Base-by-base conservation (phyloP, 2,888 invertebrate genomes). In the Zhuqinia jingwanae region DNA sequence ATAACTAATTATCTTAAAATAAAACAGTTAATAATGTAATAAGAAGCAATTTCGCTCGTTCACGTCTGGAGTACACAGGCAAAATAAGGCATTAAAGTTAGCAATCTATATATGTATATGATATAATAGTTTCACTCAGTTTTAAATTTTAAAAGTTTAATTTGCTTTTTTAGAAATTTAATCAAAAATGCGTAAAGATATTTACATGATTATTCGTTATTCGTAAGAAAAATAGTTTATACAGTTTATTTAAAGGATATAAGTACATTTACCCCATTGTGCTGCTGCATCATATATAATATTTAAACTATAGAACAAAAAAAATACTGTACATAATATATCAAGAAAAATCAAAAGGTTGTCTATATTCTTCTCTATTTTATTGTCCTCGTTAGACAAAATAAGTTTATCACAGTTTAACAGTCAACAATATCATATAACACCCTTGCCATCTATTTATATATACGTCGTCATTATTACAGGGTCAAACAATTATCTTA, bases 221-320 rank as follows among this genome's bases (percentile, higher is more conserved):
- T 36, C 8, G 8, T 8, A 77, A 42, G 56, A 15, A 22, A 60
- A 45, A 15, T 8, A 36, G 36, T 8, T 78, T 65, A n/a, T n/a
- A 65, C 50, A 65, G 1, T 13, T 63, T 78, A 78, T 78, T 65
- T 65, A 65, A 63, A 78, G 25, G 65, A 50, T 78, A 60, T 50
- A 63, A 63, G 27, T 78, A 78, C 63, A 78, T 8, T 13, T n/a
- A 47, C 13, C 3, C 45, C 42, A 45, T 22, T 68, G 20, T 65
- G n/a, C n/a, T n/a, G n/a, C n/a, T n/a, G n/a, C n/a, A n/a, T n/a
- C n/a, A n/a, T n/a, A 36, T 65, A n/a, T 65, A 42, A 10, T 13
- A 56, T 13, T n/a, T 30, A 56, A 10, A 15, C 20, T 56, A 60
- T n/a, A 50, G n/a, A 36, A 22, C 22, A 70, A 47, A 45, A 70